phyloP scores from a whole-genome alignment of 2,888 invertebrate species.

The Rhagonycha lutea region DNA sequence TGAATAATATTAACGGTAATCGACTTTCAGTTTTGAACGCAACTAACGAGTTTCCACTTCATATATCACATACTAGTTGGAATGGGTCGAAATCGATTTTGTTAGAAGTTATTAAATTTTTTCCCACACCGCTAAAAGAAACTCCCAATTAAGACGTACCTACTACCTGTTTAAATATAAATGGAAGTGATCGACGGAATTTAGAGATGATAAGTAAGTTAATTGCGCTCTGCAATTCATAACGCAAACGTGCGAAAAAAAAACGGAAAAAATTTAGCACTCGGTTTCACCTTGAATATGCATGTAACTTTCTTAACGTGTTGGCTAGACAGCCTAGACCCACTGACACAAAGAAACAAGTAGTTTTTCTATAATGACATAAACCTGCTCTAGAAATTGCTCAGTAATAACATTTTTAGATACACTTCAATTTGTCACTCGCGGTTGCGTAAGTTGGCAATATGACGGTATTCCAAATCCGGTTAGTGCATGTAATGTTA shows the following conservation, averaged over 20 bases:
- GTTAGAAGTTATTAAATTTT: neutral
- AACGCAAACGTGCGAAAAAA: neutral
- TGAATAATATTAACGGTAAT: neutral
- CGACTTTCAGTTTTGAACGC: neutral
- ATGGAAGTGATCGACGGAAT: neutral
- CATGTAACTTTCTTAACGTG: constrained; percentile 20
- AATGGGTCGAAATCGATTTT: neutral
- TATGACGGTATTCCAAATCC: neutral
- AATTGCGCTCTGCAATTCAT: neutral
- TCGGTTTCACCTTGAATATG: constrained; percentile 20
- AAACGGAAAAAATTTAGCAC: constrained; percentile 5
- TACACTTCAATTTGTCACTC: neutral
- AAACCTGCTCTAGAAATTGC: constrained; percentile 4
- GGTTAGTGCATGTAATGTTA: neutral
- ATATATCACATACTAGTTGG: neutral
- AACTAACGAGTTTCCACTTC: neutral
- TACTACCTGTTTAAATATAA: neutral
- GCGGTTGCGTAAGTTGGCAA: neutral
- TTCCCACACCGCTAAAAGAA: neutral
- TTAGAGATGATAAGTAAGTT: neutral
- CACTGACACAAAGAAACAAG: constrained; percentile 26
- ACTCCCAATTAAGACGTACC: neutral
- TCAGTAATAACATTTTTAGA: neutral
- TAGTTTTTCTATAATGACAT: constrained; percentile 1
- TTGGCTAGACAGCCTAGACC: constrained; percentile 33